A percentile compares a stretch with the other conserved stretches of the same genome.
Conservation (phyloP, 2,888 invertebrate genomes). For the Stictocephala bisonia region DNA sequence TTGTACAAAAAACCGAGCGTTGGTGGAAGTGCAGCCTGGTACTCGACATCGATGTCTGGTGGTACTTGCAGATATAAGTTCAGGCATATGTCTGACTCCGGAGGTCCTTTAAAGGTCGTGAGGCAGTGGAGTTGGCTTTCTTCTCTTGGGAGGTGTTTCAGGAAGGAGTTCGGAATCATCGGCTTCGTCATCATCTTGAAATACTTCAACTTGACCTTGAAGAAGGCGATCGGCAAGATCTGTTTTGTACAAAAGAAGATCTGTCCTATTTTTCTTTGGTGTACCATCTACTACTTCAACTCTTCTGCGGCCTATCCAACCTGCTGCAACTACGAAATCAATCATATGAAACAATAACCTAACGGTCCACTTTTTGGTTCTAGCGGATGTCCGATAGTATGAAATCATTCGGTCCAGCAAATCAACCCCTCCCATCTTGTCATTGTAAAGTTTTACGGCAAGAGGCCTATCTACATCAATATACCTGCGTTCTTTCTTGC, state of each 20-base stretch:
- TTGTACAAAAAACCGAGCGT: too few relatives aligned
- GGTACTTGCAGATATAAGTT: too few relatives aligned
- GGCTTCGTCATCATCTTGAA: too few relatives aligned
- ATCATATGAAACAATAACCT: slow-evolving; percentile 14
- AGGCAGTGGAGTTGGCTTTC: too few relatives aligned
- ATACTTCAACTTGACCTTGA: too few relatives aligned
- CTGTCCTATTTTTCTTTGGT: neutral
- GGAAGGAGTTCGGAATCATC: too few relatives aligned
- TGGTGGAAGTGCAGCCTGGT: too few relatives aligned
- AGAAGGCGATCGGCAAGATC: neutral
- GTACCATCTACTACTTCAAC: neutral
- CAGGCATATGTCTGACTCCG: too few relatives aligned
- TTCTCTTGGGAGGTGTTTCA: too few relatives aligned
- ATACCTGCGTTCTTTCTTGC: neutral
- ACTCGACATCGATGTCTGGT: too few relatives aligned
- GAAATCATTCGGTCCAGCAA: slow-evolving; percentile 34
- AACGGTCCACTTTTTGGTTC: slow-evolving; percentile 40
- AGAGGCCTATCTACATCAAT: slow-evolving; percentile 21
- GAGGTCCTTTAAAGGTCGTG: too few relatives aligned
- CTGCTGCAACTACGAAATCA: slow-evolving; percentile 6
- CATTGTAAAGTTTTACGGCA: slow-evolving; percentile 26
- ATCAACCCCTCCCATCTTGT: slow-evolving; percentile 36
- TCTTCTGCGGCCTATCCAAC: slow-evolving; percentile 2
- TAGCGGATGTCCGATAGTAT: slow-evolving; percentile 10
- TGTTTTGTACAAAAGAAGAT: neutral